Percentiles rank a stretch among this genome's conserved stretches.
Evolutionary conservation across 1,140 invertebrate genomes (phyloP).

Genomic region (Lucilia cuprina): DNA sequence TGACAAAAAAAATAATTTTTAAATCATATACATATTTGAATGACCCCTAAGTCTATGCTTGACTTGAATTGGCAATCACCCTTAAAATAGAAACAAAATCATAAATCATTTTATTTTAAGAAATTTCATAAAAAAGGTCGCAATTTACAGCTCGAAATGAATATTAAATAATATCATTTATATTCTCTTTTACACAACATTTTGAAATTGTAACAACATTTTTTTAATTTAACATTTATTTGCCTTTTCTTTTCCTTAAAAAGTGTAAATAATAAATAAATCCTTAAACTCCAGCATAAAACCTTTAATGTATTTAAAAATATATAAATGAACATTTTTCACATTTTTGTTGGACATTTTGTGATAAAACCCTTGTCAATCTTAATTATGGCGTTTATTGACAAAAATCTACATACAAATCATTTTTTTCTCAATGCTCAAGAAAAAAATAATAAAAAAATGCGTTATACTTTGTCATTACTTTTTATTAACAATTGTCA

Average conservation of each 20-base stretch:
- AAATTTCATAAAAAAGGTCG: not conserved
- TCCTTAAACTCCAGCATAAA: no score
- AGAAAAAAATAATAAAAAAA: not conserved
- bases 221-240: no score
- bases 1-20: no score
- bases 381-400: slow-evolving; percentile 25
- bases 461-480: not conserved
- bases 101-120: not conserved
- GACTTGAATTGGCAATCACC: not conserved
- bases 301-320: not conserved
- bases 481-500: slow-evolving; percentile 10
- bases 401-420: slow-evolving; percentile 14
- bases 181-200: not conserved
- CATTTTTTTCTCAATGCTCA: not conserved
- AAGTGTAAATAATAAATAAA: no score
- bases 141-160: not conserved
- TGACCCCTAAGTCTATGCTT: no score
- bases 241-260: no score
- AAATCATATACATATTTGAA: no score
- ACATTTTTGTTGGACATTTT: not conserved
- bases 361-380: slow-evolving; percentile 16
- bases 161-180: not conserved
- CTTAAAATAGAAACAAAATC: not conserved
- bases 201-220: no score
- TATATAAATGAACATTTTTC: not conserved